A percentile compares a stretch with the other conserved stretches of the same genome.
Evolutionary conservation across 2,797 vertebrate genomes (phyloP).

Genomic region (Dermochelys coriacea): DNA sequence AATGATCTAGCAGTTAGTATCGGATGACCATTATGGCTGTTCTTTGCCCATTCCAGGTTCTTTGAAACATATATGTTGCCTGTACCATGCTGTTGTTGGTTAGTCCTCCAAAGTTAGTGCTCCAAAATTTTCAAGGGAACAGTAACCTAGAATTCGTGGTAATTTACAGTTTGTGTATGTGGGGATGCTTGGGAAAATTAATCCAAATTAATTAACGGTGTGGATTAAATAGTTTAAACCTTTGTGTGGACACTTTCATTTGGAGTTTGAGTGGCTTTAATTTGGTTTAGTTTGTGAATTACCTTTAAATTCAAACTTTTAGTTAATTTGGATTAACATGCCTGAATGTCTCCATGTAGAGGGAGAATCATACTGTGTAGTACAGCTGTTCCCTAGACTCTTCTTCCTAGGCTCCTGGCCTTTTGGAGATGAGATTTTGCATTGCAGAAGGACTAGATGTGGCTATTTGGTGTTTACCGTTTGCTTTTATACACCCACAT

Average conservation of each 20-base stretch:
- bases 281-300: neutral
- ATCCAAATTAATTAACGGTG: neutral
- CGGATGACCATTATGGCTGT: neutral
- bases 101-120: neutral
- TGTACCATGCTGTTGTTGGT: neutral
- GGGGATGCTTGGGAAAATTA: neutral
- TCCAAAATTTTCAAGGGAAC: constrained; percentile 21
- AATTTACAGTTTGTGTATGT: neutral
- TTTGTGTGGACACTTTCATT: neutral
- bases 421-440: neutral
- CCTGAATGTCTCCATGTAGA: neutral
- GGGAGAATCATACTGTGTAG: neutral
- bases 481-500: neutral
- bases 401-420: neutral
- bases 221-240: neutral
- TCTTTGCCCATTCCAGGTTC: neutral
- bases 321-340: neutral
- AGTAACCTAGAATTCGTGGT: neutral
- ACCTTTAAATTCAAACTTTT: too few relatives aligned
- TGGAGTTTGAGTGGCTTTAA: neutral
- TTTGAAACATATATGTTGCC: neutral
- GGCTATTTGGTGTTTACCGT: constrained; percentile 4
- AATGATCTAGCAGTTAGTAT: neutral
- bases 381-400: neutral
- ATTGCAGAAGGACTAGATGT: neutral